These are phyloP conservation scores for Zophobas morio DNA, from an alignment of 1,140 invertebrate species.

Conservation along the genomic window DNA sequence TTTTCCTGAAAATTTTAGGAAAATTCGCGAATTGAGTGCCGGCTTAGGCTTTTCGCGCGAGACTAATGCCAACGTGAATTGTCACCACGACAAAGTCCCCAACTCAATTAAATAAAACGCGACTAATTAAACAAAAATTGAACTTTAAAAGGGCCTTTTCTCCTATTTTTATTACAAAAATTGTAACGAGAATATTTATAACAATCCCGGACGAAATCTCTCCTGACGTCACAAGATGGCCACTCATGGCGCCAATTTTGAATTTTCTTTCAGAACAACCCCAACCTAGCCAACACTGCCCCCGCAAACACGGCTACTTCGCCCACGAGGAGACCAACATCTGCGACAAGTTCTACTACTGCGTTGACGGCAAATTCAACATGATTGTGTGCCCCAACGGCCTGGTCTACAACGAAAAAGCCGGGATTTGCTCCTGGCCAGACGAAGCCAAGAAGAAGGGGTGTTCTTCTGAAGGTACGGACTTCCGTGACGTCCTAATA, in stretches of 20 bases:
- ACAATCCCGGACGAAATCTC: no score
- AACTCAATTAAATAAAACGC: no score
- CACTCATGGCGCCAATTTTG: background rate
- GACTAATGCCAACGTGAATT: no score
- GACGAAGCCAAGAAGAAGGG: slow-evolving; percentile 90
- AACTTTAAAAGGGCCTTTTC: no score
- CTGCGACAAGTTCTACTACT: slow-evolving; percentile 93
- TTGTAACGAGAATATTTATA: no score
- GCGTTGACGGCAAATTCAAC: slow-evolving; percentile 90
- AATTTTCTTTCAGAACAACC: slow-evolving; percentile 77
- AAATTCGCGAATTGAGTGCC: no score
- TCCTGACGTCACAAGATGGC: no score
- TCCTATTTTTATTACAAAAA: no score
- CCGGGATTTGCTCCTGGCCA: slow-evolving; percentile 92
- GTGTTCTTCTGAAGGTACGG: slow-evolving; percentile 81
- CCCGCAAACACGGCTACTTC: slow-evolving; percentile 90
- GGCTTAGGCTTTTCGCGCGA: no score
- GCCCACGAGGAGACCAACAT: slow-evolving; percentile 83
- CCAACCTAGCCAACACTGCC: slow-evolving; percentile 81
- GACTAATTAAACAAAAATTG: no score
- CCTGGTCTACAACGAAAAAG: slow-evolving; percentile 89
- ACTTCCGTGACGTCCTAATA: background rate
- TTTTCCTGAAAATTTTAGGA: no score
- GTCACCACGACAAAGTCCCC: no score
- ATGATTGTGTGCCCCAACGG: slow-evolving; percentile 91